These are phyloP conservation scores for Andricus curvator DNA, from an alignment of 2,888 invertebrate species.

Conservation along the genomic window DNA sequence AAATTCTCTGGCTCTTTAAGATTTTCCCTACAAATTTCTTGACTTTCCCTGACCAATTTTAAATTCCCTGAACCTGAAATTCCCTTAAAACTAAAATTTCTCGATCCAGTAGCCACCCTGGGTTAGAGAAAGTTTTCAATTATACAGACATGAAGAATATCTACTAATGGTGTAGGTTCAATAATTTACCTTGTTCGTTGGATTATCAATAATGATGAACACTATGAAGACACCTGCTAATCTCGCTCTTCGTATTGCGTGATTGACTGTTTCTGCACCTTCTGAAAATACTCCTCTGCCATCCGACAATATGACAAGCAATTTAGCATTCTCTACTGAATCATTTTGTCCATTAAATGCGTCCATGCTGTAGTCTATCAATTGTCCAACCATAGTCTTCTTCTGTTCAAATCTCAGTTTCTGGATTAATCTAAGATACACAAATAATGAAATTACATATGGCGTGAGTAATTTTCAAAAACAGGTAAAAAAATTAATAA, in stretches of 20 bases:
- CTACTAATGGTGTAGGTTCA: neutral
- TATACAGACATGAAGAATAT: neutral
- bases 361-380: slow-evolving; percentile 89
- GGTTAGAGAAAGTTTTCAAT: neutral
- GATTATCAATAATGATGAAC: slow-evolving; percentile 97
- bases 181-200: slow-evolving; percentile 87
- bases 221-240: slow-evolving; percentile 94
- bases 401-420: slow-evolving; percentile 93
- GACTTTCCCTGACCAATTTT: no score
- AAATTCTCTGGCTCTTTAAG: no score
- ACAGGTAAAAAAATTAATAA: neutral
- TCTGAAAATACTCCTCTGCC: slow-evolving; percentile 95
- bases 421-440: slow-evolving; percentile 83
- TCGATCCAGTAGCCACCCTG: no score
- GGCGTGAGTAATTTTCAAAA: no score
- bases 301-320: slow-evolving; percentile 96
- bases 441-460: neutral
- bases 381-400: slow-evolving; percentile 90
- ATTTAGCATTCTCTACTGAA: slow-evolving; percentile 85
- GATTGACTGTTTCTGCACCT: slow-evolving; percentile 87
- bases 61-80: no score
- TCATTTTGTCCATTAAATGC: slow-evolving; percentile 81
- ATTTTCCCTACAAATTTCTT: no score
- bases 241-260: slow-evolving; percentile 89
- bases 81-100: no score